Percentiles rank a stretch among this genome's conserved stretches.
Evolutionary conservation across 2,113 vertebrate genomes (phyloP).

Genomic region (Oceanodroma tethys): DNA sequence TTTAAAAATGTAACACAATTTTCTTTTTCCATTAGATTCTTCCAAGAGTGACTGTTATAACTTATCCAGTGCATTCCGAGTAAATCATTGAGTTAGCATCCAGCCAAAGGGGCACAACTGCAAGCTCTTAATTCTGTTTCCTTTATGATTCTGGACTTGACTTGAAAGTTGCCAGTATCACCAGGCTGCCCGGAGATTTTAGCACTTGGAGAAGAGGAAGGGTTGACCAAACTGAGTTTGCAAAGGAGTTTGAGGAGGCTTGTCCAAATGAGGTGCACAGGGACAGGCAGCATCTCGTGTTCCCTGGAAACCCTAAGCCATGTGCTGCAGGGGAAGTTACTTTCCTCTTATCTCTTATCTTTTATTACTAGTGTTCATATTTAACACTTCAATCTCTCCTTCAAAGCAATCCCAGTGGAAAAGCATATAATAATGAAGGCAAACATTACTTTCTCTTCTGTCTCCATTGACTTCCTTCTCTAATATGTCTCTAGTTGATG

Average conservation of each 20-base stretch:
- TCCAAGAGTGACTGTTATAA: background rate
- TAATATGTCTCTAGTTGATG: background rate
- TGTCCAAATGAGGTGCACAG: background rate
- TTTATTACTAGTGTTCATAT: background rate
- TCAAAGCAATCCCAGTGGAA: background rate
- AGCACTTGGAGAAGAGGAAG: background rate
- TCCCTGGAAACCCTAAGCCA: background rate
- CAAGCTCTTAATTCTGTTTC: background rate
- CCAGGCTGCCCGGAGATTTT: background rate
- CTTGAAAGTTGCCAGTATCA: background rate
- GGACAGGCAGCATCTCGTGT: background rate
- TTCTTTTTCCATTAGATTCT: background rate
- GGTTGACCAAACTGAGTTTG: background rate
- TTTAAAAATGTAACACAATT: background rate
- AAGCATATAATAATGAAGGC: background rate
- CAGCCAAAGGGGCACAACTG: background rate
- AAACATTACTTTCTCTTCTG: background rate
- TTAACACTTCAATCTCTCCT: background rate
- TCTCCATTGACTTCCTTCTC: background rate
- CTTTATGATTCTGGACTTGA: background rate
- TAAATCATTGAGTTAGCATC: background rate
- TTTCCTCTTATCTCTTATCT: background rate
- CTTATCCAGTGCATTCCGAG: background rate
- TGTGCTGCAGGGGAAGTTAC: background rate
- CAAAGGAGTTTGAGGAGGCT: background rate